Conservation (phyloP, 2,888 invertebrate genomes). For the Ormyrus nitidulus region DNA sequence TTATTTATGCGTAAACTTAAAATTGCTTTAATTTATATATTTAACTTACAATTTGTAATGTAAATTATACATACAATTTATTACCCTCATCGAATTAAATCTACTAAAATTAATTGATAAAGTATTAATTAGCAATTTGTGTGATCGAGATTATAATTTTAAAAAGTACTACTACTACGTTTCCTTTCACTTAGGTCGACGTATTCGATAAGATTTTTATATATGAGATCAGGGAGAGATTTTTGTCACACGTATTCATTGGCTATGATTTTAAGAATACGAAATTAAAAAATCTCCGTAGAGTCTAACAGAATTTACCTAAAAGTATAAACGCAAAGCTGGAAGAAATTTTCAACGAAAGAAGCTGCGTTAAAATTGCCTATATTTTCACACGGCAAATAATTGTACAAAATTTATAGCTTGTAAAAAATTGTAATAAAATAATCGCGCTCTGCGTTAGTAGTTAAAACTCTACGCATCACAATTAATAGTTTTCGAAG, state of each 20-base stretch:
- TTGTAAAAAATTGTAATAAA: constrained; percentile 35
- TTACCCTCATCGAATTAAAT: neutral
- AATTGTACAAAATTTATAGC: constrained; percentile 40
- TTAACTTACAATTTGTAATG: no score
- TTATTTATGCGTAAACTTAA: neutral
- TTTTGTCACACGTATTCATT: constrained; percentile 13
- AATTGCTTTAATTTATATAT: neutral
- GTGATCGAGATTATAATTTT: no score
- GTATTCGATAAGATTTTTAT: neutral
- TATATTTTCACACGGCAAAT: constrained; percentile 29
- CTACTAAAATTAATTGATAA: neutral
- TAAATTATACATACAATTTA: neutral
- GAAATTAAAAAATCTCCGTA: neutral
- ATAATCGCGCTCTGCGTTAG: constrained; percentile 5
- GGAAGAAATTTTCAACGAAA: neutral
- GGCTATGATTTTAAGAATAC: constrained; percentile 33
- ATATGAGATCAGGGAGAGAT: constrained; percentile 24
- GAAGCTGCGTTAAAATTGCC: neutral
- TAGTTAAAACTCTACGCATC: neutral
- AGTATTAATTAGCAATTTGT: no score
- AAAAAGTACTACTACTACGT: no score
- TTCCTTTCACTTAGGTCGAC: no score
- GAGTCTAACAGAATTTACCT: neutral
- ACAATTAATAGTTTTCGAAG: constrained; percentile 6
- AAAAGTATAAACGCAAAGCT: constrained; percentile 3